Conservation (phyloP, 2,797 vertebrate genomes). For the Naso thynnoides region DNA sequence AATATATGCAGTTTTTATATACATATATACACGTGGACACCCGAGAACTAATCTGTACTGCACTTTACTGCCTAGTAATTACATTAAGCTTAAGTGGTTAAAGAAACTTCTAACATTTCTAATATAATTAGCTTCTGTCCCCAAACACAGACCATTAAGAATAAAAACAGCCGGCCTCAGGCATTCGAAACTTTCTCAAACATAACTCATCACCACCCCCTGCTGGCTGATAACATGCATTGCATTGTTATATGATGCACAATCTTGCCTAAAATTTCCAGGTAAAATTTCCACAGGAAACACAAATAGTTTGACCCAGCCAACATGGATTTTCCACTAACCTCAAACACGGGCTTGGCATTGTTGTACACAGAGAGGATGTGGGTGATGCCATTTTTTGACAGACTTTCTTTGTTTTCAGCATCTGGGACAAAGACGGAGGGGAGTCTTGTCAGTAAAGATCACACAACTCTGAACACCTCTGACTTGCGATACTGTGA, state of each 20-base stretch:
- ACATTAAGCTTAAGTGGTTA: not conserved
- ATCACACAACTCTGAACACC: slow-evolving; percentile 1
- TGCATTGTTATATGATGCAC: slow-evolving; percentile 24
- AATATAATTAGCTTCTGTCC: slow-evolving; percentile 1
- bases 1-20: too few relatives aligned
- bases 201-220: slow-evolving; percentile 73
- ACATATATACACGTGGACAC: too few relatives aligned
- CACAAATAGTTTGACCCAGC: not conserved
- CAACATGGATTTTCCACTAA: slow-evolving; percentile 63
- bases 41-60: too few relatives aligned
- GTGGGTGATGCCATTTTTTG: slow-evolving; percentile 88
- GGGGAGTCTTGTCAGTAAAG: not conserved
- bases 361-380: slow-evolving; percentile 90
- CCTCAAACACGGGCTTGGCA: slow-evolving; percentile 88
- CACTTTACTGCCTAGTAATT: not conserved
- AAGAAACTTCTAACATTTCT: not conserved
- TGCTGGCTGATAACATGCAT: slow-evolving; percentile 63
- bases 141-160: not conserved
- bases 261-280: slow-evolving; percentile 2
- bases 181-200: slow-evolving; percentile 15
- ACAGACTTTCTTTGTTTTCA: slow-evolving; percentile 86
- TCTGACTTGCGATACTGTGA: not conserved
- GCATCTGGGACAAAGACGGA: slow-evolving; percentile 82
- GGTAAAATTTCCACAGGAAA: slow-evolving; percentile 28
- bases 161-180: not conserved